Percentiles rank a stretch among this genome's conserved stretches.
phyloP scores from a whole-genome alignment of 2,888 invertebrate species.

The Leucania comma region DNA sequence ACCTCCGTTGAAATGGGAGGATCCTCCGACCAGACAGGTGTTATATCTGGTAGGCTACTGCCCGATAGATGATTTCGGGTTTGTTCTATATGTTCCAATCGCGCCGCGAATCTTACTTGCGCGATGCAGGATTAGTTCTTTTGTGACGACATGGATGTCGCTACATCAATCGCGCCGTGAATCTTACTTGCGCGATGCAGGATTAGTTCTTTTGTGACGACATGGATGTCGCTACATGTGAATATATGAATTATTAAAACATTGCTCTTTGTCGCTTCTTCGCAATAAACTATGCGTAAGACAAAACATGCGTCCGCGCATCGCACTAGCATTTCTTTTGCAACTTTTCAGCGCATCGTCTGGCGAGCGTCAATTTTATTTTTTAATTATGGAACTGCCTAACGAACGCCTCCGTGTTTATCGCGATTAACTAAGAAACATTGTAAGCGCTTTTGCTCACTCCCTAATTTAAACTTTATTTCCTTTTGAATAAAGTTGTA shows the following conservation, averaged over 20 bases:
- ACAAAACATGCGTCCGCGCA: constrained; percentile 68
- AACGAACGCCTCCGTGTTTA: constrained; percentile 82
- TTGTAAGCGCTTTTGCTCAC: constrained; percentile 23
- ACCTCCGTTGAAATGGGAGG: too few species aligned
- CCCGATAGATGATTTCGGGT: too few species aligned
- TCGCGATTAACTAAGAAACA: constrained; percentile 27
- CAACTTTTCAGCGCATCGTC: constrained; percentile 82
- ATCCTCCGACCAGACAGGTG: too few species aligned
- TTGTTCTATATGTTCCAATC: too few species aligned
- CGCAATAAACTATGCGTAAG: constrained; percentile 43
- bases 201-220: too few species aligned
- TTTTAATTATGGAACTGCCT: constrained; percentile 84
- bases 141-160: too few species aligned
- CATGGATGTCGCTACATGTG: too few species aligned
- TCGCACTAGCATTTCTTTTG: constrained; percentile 71
- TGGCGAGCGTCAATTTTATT: constrained; percentile 79
- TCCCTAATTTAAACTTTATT: constrained; percentile 46
- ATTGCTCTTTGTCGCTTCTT: constrained; percentile 56
- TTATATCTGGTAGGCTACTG: too few species aligned
- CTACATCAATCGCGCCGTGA: too few species aligned
- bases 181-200: too few species aligned
- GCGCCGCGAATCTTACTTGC: too few species aligned
- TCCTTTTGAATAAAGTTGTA: constrained; percentile 40
- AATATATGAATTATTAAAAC: constrained; percentile 56
- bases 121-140: too few species aligned